Evolutionary conservation across 1,140 invertebrate genomes (phyloP).

Genomic region (Drosophila baimaii): DNA sequence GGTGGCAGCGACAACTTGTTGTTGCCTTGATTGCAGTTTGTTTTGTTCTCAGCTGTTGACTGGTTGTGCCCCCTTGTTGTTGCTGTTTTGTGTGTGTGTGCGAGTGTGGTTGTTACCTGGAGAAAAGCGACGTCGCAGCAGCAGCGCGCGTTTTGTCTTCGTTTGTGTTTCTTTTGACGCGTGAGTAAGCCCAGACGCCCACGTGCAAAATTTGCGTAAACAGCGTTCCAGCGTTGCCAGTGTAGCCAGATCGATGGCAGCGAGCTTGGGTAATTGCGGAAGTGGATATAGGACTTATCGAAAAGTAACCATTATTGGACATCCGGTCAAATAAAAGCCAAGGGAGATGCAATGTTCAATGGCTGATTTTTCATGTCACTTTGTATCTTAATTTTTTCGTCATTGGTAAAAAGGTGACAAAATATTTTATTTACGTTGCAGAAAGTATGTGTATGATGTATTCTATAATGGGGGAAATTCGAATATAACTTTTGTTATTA

Average conservation of each 20-base stretch:
- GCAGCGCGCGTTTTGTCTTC: slow-evolving; percentile 74
- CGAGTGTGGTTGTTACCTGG: slow-evolving; percentile 36
- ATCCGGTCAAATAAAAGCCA: background rate
- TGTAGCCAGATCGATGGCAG: slow-evolving; percentile 49
- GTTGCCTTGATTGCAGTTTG: slow-evolving; percentile 68
- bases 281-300: slow-evolving; percentile 9
- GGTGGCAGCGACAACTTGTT: slow-evolving; percentile 43
- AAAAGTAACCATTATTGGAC: too few species aligned
- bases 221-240: slow-evolving; percentile 30
- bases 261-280: slow-evolving; percentile 13
- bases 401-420: background rate
- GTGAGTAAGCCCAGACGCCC: slow-evolving; percentile 79
- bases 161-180: slow-evolving; percentile 81
- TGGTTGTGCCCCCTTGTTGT: slow-evolving; percentile 54
- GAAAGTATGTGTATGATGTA: too few species aligned
- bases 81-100: too few species aligned
- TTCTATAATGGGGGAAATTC: too few species aligned
- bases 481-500: too few species aligned
- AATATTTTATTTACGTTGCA: background rate
- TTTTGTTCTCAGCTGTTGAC: slow-evolving; percentile 81
- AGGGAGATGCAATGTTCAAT: background rate
- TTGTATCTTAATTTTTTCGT: background rate
- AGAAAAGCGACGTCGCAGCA: slow-evolving; percentile 65
- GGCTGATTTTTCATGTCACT: too few species aligned
- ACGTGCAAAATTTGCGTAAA: slow-evolving; percentile 81